Percentiles rank a stretch among this genome's conserved stretches.
Evolutionary conservation across 2,797 vertebrate genomes (phyloP).

Genomic region (Chanos chanos): DNA sequence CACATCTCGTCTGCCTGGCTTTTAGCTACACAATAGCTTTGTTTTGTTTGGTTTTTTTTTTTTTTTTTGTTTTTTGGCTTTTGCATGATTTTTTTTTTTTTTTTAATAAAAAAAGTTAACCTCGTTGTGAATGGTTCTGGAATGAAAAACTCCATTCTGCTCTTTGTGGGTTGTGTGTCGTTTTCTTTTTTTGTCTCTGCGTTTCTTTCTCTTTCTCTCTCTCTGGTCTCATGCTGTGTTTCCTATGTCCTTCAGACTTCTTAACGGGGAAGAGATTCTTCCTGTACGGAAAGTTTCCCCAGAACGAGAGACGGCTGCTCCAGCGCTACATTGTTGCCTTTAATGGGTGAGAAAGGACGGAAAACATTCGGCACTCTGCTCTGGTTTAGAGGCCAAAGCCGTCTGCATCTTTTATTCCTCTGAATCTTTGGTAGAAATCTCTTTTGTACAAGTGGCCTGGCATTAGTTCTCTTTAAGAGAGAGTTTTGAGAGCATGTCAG

Average conservation of each 20-base stretch:
- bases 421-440: not conserved
- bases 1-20: too few relatives aligned
- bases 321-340: conserved; percentile 84
- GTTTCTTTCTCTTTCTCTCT: not conserved
- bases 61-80: too few relatives aligned
- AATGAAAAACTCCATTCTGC: too few relatives aligned
- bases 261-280: conserved; percentile 83
- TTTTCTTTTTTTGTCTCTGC: conserved; percentile 9
- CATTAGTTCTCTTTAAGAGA: not conserved
- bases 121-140: too few relatives aligned
- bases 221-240: too few relatives aligned
- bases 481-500: not conserved
- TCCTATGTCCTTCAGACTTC: conserved; percentile 47
- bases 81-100: too few relatives aligned
- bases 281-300: conserved; percentile 84
- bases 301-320: conserved; percentile 77
- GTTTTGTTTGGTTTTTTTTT: too few relatives aligned
- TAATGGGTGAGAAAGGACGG: conserved; percentile 72
- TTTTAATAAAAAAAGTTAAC: too few relatives aligned
- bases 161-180: too few relatives aligned
- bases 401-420: not conserved
- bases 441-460: not conserved
- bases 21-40: too few relatives aligned
- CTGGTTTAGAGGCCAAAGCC: too few relatives aligned
- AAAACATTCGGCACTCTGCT: too few relatives aligned